Base-by-base conservation (phyloP, 2,888 invertebrate genomes). In the Pachydiplax longipennis region DNA sequence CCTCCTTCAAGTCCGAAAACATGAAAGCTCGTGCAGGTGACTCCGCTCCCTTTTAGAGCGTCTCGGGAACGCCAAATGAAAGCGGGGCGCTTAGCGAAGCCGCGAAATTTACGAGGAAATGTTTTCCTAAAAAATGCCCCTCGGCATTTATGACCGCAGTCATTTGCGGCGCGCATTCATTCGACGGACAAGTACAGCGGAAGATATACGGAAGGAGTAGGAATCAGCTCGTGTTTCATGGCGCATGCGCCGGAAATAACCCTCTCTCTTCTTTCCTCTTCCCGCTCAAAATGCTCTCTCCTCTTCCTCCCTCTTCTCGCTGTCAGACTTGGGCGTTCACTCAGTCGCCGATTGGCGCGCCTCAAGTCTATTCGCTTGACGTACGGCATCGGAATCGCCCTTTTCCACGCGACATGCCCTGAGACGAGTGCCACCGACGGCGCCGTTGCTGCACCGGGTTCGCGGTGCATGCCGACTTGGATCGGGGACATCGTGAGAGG, bases 221-320 rank as follows among this genome's bases (percentile, higher is more conserved):
- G 13, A 25, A 31, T 65, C n/a, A 65, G 31, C 12, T 12, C 6
- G 73, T 0, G 40, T 15, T 35, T 10, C 40, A 22, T n/a, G n/a
- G 87, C 87, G 87, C 87, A 87, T 87, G 87, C 87, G 87, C n/a
- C 35, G 61, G 61, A 87, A 87, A 37, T 35, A 12, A 22, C 87
- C 87, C 58, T 61, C 53, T 61, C 53, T 53, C 53, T 61, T 37
- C 61, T 53, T 82, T 31, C 53, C 83, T 31, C 83, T 37, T 83
- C 83, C 58, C 58, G 35, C 31, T 61, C 8, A 31, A 53, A 35
- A 13, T 87, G 65, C 83, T 44, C 10, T 82, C 83, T 53, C 25
- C 58, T 35, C 58, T 82, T 31, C 15, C 53, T 44, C 18, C 2
- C 82, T 58, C 58, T 35, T 83, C 83, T n/a, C 35, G 25, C 58